Conservation (phyloP, 2,888 invertebrate genomes). For the Rhimphoctona megacephalus region DNA sequence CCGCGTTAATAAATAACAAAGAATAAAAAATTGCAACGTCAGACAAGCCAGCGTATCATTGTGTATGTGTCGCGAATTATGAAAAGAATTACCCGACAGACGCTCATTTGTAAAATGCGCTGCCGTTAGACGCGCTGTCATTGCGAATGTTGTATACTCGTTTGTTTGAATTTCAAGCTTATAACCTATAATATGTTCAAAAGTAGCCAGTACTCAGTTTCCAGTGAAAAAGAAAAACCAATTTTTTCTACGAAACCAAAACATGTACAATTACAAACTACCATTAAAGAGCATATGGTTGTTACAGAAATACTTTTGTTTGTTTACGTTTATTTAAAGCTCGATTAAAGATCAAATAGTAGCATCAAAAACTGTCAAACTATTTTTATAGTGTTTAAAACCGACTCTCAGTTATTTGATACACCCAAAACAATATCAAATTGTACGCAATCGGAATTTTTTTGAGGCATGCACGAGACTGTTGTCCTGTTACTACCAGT, state of each 20-base stretch:
- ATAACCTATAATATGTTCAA: not conserved
- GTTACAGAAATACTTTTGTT: not conserved
- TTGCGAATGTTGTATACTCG: not conserved
- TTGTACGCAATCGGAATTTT: not conserved
- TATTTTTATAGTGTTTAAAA: not conserved
- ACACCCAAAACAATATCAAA: not conserved
- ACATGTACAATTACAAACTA: not conserved
- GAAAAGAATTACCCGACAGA: conserved; percentile 1
- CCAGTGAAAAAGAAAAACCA: not conserved
- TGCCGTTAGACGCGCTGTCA: not conserved
- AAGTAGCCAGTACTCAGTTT: not conserved
- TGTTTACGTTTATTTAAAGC: not conserved
- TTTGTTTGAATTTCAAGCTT: not conserved
- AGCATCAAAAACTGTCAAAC: not conserved
- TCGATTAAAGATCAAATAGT: not conserved
- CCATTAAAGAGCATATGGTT: not conserved
- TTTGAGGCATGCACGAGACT: not conserved
- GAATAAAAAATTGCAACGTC: conserved; percentile 23
- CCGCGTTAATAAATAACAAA: conserved; percentile 50
- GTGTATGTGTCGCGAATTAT: not conserved
- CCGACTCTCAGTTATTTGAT: not conserved
- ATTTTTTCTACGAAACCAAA: not conserved
- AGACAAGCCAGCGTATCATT: conserved; percentile 27
- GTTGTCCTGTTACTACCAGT: not conserved
- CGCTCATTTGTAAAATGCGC: not conserved